Percentiles rank a stretch among this genome's conserved stretches.
These are phyloP conservation scores for Chrysemys picta DNA, from an alignment of 2,113 vertebrate species.

Conservation along the genomic window DNA sequence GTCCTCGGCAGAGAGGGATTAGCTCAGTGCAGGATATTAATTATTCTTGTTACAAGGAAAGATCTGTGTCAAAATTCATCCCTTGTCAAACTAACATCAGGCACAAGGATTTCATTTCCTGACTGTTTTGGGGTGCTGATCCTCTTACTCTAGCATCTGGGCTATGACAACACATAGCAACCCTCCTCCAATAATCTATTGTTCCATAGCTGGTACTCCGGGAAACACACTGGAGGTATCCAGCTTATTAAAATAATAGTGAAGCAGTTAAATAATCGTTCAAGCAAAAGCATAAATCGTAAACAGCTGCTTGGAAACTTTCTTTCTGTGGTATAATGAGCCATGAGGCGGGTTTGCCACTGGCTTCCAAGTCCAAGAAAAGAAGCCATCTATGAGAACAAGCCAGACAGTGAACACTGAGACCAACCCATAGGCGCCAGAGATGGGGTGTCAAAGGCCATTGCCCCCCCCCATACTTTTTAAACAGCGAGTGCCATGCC, in stretches of 20 bases:
- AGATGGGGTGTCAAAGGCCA: neutral
- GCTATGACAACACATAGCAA: neutral
- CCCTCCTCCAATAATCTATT: neutral
- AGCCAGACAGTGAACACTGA: neutral
- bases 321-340: neutral
- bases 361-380: neutral
- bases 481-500: too few relatives aligned
- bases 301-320: neutral
- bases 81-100: neutral
- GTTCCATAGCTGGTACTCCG: accelerated
- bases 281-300: neutral
- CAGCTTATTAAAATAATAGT: neutral
- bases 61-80: neutral
- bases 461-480: neutral
- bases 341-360: neutral
- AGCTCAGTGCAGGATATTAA: accelerated
- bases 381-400: neutral
- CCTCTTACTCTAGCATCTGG: neutral
- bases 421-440: neutral
- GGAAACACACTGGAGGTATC: neutral
- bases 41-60: neutral
- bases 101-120: neutral
- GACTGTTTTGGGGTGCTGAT: accelerated
- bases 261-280: neutral
- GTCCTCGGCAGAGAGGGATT: neutral